A percentile compares a stretch with the other conserved stretches of the same genome.
These are phyloP conservation scores for Menidia beryllina DNA, from an alignment of 2,113 vertebrate genomes.

Conservation along the genomic window DNA sequence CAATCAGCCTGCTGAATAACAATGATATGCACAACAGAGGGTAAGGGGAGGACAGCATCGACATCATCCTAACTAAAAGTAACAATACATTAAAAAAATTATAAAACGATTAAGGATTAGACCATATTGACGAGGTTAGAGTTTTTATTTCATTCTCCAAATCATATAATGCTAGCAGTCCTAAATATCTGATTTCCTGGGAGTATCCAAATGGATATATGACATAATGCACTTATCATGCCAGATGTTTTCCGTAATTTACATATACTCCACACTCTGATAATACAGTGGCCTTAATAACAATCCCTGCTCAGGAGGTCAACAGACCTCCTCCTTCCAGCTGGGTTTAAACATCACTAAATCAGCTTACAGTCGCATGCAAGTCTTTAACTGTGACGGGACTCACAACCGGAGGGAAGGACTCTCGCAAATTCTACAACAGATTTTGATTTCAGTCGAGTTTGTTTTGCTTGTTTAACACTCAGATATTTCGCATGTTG, in stretches of 20 bases:
- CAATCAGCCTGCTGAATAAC: constrained; percentile 67
- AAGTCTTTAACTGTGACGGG: not conserved
- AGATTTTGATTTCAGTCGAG: not conserved
- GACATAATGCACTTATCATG: not conserved
- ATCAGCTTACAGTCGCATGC: constrained; percentile 1
- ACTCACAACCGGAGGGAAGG: not conserved
- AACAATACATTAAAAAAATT: constrained; percentile 21
- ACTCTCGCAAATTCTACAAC: not conserved
- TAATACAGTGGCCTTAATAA: constrained; percentile 2
- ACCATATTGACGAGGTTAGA: not conserved
- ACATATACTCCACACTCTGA: constrained; percentile 12
- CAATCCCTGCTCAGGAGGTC: constrained; percentile 15
- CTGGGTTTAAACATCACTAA: constrained; percentile 17
- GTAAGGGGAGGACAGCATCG: constrained; percentile 55
- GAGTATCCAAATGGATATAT: constrained; percentile 2
- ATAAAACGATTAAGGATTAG: not conserved
- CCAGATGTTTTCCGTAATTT: not conserved
- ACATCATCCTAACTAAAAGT: constrained; percentile 35
- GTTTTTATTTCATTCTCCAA: not conserved
- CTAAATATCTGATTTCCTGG: not conserved
- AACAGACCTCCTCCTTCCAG: constrained; percentile 1
- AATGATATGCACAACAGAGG: constrained; percentile 61
- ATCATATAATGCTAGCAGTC: not conserved
- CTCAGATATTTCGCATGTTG: constrained; percentile 7
- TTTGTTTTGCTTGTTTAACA: constrained; percentile 15